phyloP scores from a whole-genome alignment of 2,888 invertebrate genomes.

The Diadegma fenestrale region DNA sequence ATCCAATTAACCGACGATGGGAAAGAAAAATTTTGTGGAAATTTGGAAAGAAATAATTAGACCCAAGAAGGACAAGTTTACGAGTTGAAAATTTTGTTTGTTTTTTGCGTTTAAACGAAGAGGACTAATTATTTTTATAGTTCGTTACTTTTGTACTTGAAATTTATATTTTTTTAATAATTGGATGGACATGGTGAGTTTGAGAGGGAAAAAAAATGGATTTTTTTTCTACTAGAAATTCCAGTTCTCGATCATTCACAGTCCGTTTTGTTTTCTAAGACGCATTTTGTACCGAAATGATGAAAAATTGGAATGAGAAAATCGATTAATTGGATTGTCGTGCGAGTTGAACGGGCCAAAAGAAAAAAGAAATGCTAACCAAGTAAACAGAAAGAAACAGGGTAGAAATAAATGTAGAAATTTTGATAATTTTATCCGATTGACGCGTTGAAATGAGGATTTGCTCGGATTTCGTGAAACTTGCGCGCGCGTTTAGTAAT shows the following conservation, averaged over 20 bases:
- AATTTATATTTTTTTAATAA: constrained; percentile 1
- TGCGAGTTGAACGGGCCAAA: constrained; percentile 37
- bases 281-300: neutral
- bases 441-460: constrained; percentile 40
- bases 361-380: neutral
- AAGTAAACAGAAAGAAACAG: constrained; percentile 51
- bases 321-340: constrained; percentile 23
- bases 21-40: neutral
- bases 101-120: neutral
- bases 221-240: neutral
- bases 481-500: constrained; percentile 62
- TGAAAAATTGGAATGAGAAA: constrained; percentile 12
- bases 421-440: neutral
- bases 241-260: neutral
- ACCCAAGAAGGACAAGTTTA: neutral
- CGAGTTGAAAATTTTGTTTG: neutral
- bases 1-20: constrained; percentile 1
- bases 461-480: constrained; percentile 70
- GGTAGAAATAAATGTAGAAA: constrained; percentile 51
- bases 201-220: neutral
- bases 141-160: neutral
- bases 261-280: neutral
- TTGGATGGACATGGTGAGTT: neutral
- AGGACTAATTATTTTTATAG: constrained; percentile 6
- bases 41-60: neutral